Percentiles rank a stretch among this genome's conserved stretches.
Conservation (phyloP, 2,797 vertebrate species). For the Falco peregrinus region DNA sequence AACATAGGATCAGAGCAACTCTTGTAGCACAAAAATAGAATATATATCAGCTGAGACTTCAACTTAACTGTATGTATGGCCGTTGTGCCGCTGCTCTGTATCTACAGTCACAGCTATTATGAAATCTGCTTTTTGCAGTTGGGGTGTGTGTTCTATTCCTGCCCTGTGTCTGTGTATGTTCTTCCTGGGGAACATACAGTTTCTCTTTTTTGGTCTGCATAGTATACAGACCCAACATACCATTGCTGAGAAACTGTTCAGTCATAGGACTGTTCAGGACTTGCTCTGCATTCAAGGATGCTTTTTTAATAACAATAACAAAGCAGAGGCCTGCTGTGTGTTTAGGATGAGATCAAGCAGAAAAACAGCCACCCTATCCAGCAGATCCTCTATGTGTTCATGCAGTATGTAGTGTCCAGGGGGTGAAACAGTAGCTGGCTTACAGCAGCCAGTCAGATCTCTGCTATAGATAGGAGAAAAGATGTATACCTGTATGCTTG, state of each 20-base stretch:
- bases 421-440: neutral
- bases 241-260: neutral
- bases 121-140: neutral
- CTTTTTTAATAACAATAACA: neutral
- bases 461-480: neutral
- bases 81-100: neutral
- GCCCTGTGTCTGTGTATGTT: neutral
- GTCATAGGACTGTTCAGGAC: neutral
- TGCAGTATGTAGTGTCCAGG: too few species aligned
- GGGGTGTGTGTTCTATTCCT: neutral
- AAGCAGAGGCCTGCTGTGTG: neutral
- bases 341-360: neutral
- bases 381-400: neutral
- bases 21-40: neutral
- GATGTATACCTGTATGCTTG: neutral
- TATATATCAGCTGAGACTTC: neutral
- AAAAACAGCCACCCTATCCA: neutral
- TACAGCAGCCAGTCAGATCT: neutral
- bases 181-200: neutral
- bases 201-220: neutral
- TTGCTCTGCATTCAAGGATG: neutral
- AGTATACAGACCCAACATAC: too few species aligned
- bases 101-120: neutral
- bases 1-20: neutral
- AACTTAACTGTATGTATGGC: neutral